Percentiles rank a stretch among this genome's conserved stretches.
These are phyloP conservation scores for Salvelinus fontinalis DNA, from an alignment of 2,113 vertebrate species.

Conservation along the genomic window DNA sequence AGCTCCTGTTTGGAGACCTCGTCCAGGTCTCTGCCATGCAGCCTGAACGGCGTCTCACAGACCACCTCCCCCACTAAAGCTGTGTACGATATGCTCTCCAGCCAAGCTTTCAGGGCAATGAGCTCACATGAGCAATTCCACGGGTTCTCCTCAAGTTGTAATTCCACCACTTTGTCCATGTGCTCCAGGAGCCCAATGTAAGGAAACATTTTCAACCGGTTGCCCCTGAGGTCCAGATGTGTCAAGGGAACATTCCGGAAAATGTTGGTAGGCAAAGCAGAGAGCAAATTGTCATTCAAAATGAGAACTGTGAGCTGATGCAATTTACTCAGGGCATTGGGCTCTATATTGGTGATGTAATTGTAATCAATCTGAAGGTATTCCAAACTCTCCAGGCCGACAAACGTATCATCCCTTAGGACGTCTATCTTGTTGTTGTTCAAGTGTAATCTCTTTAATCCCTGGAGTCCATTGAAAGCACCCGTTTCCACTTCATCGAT, in stretches of 20 bases:
- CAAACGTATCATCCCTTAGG: slow-evolving; percentile 90
- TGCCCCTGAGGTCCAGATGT: slow-evolving; percentile 94
- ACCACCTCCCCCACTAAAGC: slow-evolving; percentile 97
- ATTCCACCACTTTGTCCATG: slow-evolving; percentile 98
- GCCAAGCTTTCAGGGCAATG: slow-evolving; percentile 94
- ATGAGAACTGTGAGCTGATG: slow-evolving; percentile 95
- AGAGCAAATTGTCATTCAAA: slow-evolving; percentile 96
- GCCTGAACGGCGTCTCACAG: slow-evolving; percentile 94
- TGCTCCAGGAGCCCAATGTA: slow-evolving; percentile 93
- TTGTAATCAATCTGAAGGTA: slow-evolving; percentile 99
- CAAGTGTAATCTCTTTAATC: slow-evolving; percentile 89
- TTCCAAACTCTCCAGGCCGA: slow-evolving; percentile 93
- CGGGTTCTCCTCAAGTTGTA: slow-evolving; percentile 98
- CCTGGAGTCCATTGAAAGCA: slow-evolving; percentile 92
- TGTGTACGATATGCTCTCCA: slow-evolving; percentile 96
- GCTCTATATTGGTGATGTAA: slow-evolving; percentile 89
- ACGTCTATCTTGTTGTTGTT: slow-evolving; percentile 97
- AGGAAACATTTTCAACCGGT: slow-evolving; percentile 92
- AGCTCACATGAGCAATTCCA: slow-evolving; percentile 99
- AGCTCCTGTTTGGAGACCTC: slow-evolving; percentile 97
- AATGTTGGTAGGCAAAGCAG: slow-evolving; percentile 87
- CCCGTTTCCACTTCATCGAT: slow-evolving; percentile 94
- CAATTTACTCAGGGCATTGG: slow-evolving; percentile 87
- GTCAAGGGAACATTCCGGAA: slow-evolving; percentile 96
- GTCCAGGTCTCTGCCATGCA: slow-evolving; percentile 93